Base-by-base conservation (phyloP, 1,140 invertebrate genomes). In the Neomicropteryx cornuta region DNA sequence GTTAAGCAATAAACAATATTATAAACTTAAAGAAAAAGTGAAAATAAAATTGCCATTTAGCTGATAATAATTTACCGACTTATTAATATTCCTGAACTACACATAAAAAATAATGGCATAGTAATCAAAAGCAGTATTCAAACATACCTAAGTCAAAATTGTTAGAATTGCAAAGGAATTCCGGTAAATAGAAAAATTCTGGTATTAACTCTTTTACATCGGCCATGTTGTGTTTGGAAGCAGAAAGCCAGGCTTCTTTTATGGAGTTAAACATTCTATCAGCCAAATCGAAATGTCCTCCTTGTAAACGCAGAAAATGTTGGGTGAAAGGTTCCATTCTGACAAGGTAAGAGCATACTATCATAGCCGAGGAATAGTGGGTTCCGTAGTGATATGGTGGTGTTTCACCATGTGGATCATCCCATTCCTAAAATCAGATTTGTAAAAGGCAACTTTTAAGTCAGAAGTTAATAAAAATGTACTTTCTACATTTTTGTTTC, bases 341-440 rank as follows among this genome's bases (percentile, higher is more conserved):
- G 14, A 99, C 92, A 18, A 99, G 72, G 70, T 99, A 99, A 1
- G 93, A 98, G 47, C 95, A 96, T 1, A 99, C 96, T 51, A 99
- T 99, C 96, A 99, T 99, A 0, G 96, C 95, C 6, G 93, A 97
- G 2, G 91, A 96, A 60, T 99, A 98, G 63, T 98, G 95, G 1
- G 96, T 99, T 36, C 96, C 96, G 59, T 97, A 98, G 64, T 97
- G 93, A 72, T 97, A 97, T 0, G 94, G 92, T n/a, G 93, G 93
- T 11, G 93, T 97, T 67, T 97, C 93, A 18, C 87, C 89, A 52
- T 94, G 89, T 3, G 92, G 91, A 66, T 97, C 92, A 62, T 98
- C 94, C 93, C 93, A 98, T 70, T 98, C 94, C 66, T 86, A 52
- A 73, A 87, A 38, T 68, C 68, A 23, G 5, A n/a, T n/a, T n/a